Evolutionary conservation across 2,113 vertebrate genomes (phyloP).

Genomic region (Egretta garzetta): DNA sequence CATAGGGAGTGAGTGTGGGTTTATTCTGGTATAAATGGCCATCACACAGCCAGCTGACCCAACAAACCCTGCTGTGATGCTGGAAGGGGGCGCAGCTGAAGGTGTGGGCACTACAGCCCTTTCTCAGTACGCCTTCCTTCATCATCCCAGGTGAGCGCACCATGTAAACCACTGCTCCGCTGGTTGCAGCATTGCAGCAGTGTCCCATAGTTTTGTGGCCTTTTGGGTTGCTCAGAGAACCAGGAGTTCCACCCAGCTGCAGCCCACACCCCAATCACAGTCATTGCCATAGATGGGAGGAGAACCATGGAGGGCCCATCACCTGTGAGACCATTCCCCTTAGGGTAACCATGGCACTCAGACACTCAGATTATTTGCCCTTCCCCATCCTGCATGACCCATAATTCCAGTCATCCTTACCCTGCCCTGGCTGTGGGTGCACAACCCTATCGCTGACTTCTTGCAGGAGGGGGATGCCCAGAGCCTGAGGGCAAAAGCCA

Average conservation of each 20-base stretch:
- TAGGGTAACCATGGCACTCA: not conserved
- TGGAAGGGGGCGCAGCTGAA: not conserved
- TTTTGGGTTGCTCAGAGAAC: not conserved
- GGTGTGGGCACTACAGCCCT: not conserved
- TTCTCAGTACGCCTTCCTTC: not conserved
- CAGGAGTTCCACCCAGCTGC: too few species aligned
- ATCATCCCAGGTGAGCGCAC: not conserved
- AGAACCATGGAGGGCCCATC: fast-evolving
- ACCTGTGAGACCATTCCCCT: not conserved
- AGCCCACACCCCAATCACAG: too few species aligned
- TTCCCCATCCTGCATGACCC: not conserved
- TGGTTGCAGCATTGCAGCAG: fast-evolving
- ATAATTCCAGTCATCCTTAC: not conserved
- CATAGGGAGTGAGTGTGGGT: not conserved
- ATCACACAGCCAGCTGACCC: not conserved
- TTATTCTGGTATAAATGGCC: not conserved
- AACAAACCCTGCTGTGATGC: not conserved
- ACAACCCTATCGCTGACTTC: not conserved
- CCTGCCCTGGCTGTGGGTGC: not conserved
- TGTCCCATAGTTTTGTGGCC: too few species aligned
- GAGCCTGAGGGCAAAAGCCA: not conserved
- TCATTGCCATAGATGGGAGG: not conserved
- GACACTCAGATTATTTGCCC: not conserved
- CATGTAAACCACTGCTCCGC: not conserved
- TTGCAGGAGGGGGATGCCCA: not conserved